phyloP scores from a whole-genome alignment of 1,140 invertebrate genomes.

The Heliconius congener region DNA sequence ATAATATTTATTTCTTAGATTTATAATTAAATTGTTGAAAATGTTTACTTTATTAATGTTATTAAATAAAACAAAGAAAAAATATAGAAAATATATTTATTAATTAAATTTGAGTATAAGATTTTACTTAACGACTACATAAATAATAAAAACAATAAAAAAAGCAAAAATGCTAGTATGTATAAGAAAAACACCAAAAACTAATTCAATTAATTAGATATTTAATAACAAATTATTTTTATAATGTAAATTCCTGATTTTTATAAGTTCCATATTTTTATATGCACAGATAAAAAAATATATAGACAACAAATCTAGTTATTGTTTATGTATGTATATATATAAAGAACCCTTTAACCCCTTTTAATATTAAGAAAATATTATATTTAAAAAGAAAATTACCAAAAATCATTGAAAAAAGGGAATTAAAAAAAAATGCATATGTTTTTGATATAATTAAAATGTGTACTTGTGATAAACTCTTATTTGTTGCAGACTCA shows the following conservation, averaged over 20 bases:
- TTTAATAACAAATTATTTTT: background rate
- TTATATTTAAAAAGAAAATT: background rate
- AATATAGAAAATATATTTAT: conserved; percentile 3
- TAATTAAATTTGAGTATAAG: background rate
- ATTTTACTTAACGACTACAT: background rate
- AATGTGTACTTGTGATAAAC: no score
- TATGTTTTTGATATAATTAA: no score
- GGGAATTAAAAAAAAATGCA: no score
- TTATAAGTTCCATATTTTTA: background rate
- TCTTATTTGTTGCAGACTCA: no score
- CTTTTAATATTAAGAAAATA: background rate
- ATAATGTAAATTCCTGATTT: no score
- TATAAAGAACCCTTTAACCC: background rate
- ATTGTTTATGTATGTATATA: background rate
- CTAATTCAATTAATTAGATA: background rate
- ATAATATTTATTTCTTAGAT: background rate
- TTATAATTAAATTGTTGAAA: background rate
- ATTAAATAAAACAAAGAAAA: background rate
- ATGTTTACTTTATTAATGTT: no score
- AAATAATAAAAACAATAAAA: background rate
- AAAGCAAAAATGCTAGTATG: background rate
- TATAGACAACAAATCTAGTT: background rate
- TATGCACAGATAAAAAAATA: background rate
- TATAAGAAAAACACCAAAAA: background rate
- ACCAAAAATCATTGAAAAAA: background rate